Conservation (phyloP, 2,888 invertebrate species). For the Stenodema calcarata region DNA sequence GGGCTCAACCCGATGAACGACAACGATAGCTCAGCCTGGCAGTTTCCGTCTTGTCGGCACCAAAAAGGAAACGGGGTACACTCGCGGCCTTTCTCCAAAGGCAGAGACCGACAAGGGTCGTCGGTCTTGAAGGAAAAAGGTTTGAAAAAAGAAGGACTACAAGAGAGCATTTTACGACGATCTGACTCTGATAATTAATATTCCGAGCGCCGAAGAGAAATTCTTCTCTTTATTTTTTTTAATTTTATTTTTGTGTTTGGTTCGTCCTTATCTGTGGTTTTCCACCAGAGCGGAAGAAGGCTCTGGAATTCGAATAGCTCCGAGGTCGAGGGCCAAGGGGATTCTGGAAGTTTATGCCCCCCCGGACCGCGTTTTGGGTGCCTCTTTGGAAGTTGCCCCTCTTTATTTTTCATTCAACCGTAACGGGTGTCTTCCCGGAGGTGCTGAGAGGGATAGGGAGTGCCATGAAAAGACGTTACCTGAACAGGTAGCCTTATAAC, state of each 20-base stretch:
- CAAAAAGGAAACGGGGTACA: not conserved
- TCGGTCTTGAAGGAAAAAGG: not conserved
- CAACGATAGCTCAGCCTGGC: not conserved
- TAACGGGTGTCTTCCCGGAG: too few species aligned
- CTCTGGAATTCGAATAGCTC: constrained; percentile 16
- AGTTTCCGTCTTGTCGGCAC: not conserved
- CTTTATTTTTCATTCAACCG: not conserved
- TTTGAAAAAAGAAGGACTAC: not conserved
- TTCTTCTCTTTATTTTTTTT: not conserved
- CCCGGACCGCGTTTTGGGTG: not conserved
- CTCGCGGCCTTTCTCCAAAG: not conserved
- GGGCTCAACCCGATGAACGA: not conserved
- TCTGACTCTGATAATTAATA: constrained; percentile 30
- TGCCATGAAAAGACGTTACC: too few species aligned
- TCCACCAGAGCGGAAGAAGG: constrained; percentile 25
- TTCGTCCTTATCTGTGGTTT: not conserved
- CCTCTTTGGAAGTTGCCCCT: not conserved
- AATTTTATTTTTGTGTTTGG: too few species aligned
- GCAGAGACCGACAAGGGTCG: not conserved
- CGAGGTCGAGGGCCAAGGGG: not conserved
- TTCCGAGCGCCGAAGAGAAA: constrained; percentile 24
- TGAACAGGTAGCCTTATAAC: too few species aligned
- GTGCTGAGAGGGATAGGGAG: too few species aligned
- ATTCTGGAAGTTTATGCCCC: constrained; percentile 22
- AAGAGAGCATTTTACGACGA: constrained; percentile 18